A percentile compares a stretch with the other conserved stretches of the same genome.
Conservation (phyloP, 2,888 invertebrate species). For the Rhingia campestris region DNA sequence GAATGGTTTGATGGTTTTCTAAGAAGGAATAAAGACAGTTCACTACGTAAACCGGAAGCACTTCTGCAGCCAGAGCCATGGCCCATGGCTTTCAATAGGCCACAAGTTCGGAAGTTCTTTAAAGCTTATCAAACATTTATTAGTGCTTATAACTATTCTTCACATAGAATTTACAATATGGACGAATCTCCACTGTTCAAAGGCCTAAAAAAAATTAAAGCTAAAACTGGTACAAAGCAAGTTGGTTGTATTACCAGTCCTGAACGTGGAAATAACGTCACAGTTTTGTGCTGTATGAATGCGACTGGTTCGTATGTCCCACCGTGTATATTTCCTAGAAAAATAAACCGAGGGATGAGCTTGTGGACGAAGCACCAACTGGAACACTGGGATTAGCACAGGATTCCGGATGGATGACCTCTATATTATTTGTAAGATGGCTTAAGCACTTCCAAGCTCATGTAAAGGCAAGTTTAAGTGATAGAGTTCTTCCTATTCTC, state of each 20-base stretch:
- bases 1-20: too few relatives aligned
- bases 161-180: conserved; percentile 78
- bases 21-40: too few relatives aligned
- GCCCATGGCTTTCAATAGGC: too few relatives aligned
- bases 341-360: conserved; percentile 23
- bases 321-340: conserved; percentile 79
- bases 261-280: conserved; percentile 78
- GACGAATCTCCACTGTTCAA: conserved; percentile 82
- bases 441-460: conserved; percentile 2
- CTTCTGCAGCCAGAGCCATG: too few relatives aligned
- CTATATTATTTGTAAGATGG: too few relatives aligned
- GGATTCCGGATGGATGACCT: too few relatives aligned
- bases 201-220: conserved; percentile 78
- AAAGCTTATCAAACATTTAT: not conserved
- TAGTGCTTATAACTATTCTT: conserved; percentile 6
- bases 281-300: conserved; percentile 78
- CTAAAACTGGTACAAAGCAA: too few relatives aligned
- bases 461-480: conserved; percentile 4
- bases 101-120: conserved; percentile 2
- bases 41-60: too few relatives aligned
- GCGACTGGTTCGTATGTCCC: conserved; percentile 75
- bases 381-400: conserved; percentile 72
- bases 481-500: conserved; percentile 12
- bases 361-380: conserved; percentile 77
- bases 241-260: too few relatives aligned